Base-by-base conservation (phyloP, 35 echinoderm and acorn worm species). In the Apostichopus californicus region DNA sequence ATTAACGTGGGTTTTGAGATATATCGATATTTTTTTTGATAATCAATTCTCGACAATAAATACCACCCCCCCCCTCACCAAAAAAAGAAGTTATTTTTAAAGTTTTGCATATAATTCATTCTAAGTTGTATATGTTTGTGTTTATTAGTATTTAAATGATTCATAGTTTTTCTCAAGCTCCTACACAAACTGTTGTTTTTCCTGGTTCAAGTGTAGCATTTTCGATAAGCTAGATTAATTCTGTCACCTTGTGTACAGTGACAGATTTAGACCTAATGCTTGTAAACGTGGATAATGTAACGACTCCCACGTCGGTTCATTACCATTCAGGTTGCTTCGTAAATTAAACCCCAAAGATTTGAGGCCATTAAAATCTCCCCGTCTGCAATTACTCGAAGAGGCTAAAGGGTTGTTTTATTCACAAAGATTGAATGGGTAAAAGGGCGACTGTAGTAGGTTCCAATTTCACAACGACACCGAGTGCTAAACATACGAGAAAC, bases 151-250 rank as follows among this genome's bases (percentile, higher is more conserved):
- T 46, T 46, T 18, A 18, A 18, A 14, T 83, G 80, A 83, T 83
- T 83, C 46, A 83, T 56, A 17, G 25, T 83, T 25, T 46, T 55
- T 83, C 54, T 83, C 80, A 57, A 55, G 34, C 34, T 55, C 8
- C 7, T 55, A 14, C 80, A 83, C 80, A 83, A 56, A 83, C 46
- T 83, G 80, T 56, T 83, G 80, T 83, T 83, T 83, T 83, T 83
- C 10, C 25, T 55, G 8, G 34, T 18, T 68, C 64, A 68, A 68
- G 64, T 68, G 64, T 18, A 14, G 46, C 80, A 15, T 55, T 53
- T 55, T 53, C 80, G 46, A 46, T 8, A 10, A 14, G 80, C 46
- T 53, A 83, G 55, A 83, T 83, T 83, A 83, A 17, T 17, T 5
- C 52, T 83, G 80, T 83, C 80, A 83, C 54, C 52, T 56, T 83